A percentile compares a stretch with the other conserved stretches of the same genome.
Evolutionary conservation across 2,113 vertebrate species (phyloP).

Genomic region (Leptosomus discolor): DNA sequence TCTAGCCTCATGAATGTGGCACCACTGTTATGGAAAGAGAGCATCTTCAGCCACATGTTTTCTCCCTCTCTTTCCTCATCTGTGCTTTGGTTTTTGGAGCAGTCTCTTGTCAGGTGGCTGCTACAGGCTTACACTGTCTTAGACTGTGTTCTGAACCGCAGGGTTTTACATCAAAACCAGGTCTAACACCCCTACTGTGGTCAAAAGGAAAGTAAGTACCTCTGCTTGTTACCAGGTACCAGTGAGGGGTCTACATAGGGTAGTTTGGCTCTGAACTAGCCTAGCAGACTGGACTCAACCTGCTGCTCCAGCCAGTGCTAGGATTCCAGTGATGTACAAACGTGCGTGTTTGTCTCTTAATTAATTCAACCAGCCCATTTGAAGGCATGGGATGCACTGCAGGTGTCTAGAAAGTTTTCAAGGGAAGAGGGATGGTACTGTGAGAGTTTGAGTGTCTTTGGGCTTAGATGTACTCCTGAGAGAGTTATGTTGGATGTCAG

Average conservation of each 20-base stretch:
- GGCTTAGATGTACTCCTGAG: not conserved
- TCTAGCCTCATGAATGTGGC: too few relatives aligned
- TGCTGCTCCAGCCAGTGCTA: not conserved
- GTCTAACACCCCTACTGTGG: not conserved
- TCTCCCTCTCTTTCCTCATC: not conserved
- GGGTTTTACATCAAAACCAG: not conserved
- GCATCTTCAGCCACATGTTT: accelerated
- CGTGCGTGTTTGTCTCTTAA: not conserved
- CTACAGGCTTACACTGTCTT: not conserved
- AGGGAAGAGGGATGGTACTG: not conserved
- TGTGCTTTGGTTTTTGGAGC: not conserved
- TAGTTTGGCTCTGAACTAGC: not conserved
- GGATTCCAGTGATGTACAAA: not conserved
- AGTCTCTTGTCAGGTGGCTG: not conserved
- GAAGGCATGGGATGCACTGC: not conserved
- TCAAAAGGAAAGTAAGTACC: not conserved
- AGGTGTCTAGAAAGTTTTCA: not conserved
- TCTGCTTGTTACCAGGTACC: not conserved
- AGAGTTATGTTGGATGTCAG: not conserved
- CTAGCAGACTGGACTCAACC: not conserved
- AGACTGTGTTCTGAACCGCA: not conserved
- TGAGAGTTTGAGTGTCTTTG: not conserved
- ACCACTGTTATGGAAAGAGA: not conserved
- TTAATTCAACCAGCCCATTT: not conserved
- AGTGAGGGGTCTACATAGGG: accelerated